Conservation (phyloP, 2,113 vertebrate species). For the Oophaga pumilio region DNA sequence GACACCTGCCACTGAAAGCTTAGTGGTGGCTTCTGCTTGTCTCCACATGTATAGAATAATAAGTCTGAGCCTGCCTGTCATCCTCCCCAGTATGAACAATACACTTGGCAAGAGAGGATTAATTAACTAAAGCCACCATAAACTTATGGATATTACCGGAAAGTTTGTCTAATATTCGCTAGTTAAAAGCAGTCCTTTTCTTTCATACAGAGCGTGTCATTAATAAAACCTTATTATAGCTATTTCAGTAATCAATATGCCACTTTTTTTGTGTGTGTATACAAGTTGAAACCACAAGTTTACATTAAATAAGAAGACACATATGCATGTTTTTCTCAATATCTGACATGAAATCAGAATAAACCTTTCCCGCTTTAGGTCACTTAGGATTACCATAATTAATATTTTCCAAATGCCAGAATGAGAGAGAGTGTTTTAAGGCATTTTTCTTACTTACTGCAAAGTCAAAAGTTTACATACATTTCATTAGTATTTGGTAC, state of each 20-base stretch:
- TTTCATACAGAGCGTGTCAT: background rate
- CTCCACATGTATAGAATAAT: conserved; percentile 45
- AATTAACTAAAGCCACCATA: conserved; percentile 12
- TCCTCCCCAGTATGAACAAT: conserved; percentile 6
- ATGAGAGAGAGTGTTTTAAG: no score
- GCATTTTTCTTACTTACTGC: no score
- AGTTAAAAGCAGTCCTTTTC: background rate
- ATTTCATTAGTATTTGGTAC: no score
- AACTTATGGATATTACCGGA: background rate
- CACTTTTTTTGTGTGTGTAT: no score
- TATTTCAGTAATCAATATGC: background rate
- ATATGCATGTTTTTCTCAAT: no score
- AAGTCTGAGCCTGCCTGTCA: conserved; percentile 34
- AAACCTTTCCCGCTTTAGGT: no score
- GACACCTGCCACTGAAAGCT: conserved; percentile 51
- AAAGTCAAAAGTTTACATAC: no score
- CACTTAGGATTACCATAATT: no score
- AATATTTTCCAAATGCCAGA: no score
- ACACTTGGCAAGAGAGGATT: conserved; percentile 9
- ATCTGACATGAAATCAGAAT: no score
- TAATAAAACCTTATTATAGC: background rate
- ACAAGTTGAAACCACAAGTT: no score
- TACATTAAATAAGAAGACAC: no score
- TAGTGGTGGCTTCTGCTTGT: conserved; percentile 33
- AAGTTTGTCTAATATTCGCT: background rate